phyloP scores from a whole-genome alignment of 2,797 vertebrate genomes.

The Potorous gilbertii region DNA sequence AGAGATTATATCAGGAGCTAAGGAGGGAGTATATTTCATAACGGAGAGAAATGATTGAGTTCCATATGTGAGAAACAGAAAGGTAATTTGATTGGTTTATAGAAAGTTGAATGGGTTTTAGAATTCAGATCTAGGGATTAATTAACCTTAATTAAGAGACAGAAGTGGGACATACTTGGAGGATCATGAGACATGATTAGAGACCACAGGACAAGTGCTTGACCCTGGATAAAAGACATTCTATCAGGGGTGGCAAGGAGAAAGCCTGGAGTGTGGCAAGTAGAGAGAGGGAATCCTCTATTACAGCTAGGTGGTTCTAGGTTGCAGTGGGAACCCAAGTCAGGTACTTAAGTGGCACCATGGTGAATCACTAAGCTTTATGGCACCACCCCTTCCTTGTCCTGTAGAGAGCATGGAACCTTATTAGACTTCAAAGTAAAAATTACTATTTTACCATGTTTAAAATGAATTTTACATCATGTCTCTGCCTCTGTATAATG shows the following conservation, averaged over 20 bases:
- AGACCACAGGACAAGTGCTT: neutral
- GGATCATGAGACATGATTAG: neutral
- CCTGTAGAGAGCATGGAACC: neutral
- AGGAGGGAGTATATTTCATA: neutral
- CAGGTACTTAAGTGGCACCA: rapidly evolving
- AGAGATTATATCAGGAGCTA: neutral
- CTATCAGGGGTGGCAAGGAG: neutral
- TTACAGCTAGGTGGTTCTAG: neutral
- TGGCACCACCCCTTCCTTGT: slow-evolving; percentile 25
- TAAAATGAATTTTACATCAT: slow-evolving; percentile 77
- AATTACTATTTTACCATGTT: slow-evolving; percentile 65
- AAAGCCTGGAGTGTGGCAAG: neutral
- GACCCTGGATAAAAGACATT: neutral
- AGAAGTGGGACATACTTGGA: neutral
- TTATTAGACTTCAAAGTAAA: slow-evolving; percentile 60
- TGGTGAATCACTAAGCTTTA: neutral
- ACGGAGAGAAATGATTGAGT: neutral
- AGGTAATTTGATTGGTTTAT: neutral
- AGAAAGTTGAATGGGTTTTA: neutral
- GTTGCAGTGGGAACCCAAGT: neutral
- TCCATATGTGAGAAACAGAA: neutral
- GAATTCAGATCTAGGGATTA: neutral
- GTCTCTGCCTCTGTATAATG: slow-evolving; percentile 71
- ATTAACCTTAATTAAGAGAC: neutral
- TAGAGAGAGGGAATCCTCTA: neutral